phyloP scores from a whole-genome alignment of 2,888 invertebrate species.

The Eupsilia transversa region DNA sequence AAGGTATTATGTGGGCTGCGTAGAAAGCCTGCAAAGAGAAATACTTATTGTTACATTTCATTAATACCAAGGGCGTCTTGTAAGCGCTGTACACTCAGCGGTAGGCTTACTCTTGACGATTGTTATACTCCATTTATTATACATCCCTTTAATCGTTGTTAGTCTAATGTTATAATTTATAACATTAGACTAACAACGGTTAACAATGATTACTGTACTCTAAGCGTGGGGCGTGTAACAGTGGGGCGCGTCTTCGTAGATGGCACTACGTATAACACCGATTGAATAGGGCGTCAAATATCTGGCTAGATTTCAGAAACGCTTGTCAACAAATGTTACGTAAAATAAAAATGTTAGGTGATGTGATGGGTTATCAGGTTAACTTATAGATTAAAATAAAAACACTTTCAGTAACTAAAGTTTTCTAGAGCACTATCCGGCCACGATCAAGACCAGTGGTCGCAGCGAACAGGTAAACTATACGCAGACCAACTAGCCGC shows the following conservation, averaged over 20 bases:
- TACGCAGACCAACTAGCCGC: too few relatives aligned
- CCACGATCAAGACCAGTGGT: too few relatives aligned
- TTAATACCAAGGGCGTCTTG: neutral
- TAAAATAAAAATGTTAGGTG: neutral
- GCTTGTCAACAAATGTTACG: neutral
- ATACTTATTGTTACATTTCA: neutral
- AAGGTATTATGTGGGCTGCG: slow-evolving; percentile 94
- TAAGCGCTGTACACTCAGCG: neutral
- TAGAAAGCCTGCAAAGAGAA: slow-evolving; percentile 91
- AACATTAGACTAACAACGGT: too few relatives aligned
- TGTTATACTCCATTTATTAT: too few relatives aligned
- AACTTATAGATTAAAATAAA: neutral
- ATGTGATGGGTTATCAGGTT: neutral
- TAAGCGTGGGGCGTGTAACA: too few relatives aligned
- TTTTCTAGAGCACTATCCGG: too few relatives aligned
- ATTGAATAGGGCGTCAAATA: neutral
- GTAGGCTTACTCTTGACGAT: neutral
- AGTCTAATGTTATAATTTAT: too few relatives aligned
- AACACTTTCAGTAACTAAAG: neutral
- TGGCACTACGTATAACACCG: too few relatives aligned
- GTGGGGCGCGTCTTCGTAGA: too few relatives aligned
- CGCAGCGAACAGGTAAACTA: too few relatives aligned
- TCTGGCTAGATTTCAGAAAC: neutral
- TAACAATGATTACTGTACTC: too few relatives aligned
- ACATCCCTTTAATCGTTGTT: too few relatives aligned